These are phyloP conservation scores for Allobates femoralis DNA, from an alignment of 2,797 vertebrate genomes.

Conservation along the genomic window DNA sequence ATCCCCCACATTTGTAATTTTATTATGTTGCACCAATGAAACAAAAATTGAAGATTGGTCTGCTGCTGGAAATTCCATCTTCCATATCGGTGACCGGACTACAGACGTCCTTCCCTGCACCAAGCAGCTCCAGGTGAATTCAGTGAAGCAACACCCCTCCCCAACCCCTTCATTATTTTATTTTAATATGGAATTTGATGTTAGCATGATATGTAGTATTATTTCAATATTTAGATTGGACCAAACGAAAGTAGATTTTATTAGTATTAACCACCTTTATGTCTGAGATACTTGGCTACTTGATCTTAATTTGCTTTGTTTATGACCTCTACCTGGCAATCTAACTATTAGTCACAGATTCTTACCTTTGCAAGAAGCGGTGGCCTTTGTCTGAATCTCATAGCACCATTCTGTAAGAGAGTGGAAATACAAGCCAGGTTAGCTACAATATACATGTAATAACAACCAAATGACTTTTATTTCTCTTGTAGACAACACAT, in stretches of 20 bases:
- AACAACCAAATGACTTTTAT: neutral
- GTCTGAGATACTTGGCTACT: neutral
- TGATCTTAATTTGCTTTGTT: neutral
- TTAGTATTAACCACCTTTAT: neutral
- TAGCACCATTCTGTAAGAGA: slow-evolving; percentile 52
- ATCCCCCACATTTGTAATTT: too few species aligned
- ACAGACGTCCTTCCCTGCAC: too few species aligned
- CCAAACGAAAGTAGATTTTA: neutral
- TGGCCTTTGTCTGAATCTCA: neutral
- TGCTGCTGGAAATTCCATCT: too few species aligned
- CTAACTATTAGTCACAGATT: neutral
- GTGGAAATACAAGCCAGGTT: neutral
- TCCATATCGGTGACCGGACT: too few species aligned
- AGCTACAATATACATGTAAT: neutral
- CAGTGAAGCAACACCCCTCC: too few species aligned
- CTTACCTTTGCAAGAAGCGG: slow-evolving; percentile 9
- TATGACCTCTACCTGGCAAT: neutral
- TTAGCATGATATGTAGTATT: neutral
- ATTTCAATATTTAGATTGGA: neutral
- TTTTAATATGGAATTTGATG: neutral
- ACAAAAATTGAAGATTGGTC: too few species aligned
- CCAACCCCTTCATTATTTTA: too few species aligned
- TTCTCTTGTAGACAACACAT: too few species aligned
- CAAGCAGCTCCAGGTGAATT: too few species aligned
- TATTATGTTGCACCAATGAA: too few species aligned